These are phyloP conservation scores for Gorsachius magnificus DNA, from an alignment of 2,797 vertebrate species.

Conservation along the genomic window DNA sequence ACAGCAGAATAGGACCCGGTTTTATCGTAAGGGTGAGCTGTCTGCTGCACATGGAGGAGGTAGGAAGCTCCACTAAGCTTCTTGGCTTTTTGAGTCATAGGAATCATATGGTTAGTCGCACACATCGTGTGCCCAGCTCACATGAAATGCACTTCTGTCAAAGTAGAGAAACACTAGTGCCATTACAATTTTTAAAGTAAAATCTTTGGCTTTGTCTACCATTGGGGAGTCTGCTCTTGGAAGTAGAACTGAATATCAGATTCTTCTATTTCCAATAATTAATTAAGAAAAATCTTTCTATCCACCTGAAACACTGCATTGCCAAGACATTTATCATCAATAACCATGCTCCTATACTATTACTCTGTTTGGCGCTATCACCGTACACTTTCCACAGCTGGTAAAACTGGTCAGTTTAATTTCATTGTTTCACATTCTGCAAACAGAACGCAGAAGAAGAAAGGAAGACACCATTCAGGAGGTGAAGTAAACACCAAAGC, in stretches of 20 bases:
- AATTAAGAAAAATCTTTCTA: neutral
- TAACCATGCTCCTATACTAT: neutral
- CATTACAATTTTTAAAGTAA: neutral
- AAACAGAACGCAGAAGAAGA: neutral
- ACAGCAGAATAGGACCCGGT: neutral
- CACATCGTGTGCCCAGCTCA: neutral
- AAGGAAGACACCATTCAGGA: neutral
- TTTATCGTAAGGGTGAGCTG: fast-evolving
- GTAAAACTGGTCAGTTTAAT: neutral
- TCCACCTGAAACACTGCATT: neutral
- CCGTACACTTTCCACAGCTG: neutral
- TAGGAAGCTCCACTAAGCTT: neutral
- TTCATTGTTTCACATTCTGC: neutral
- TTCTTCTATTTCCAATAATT: neutral
- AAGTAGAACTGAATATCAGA: neutral
- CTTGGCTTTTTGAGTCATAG: neutral
- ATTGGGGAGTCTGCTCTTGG: neutral
- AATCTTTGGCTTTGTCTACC: neutral
- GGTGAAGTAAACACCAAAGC: neutral
- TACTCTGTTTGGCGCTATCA: neutral
- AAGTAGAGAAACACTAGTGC: neutral
- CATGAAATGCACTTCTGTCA: neutral
- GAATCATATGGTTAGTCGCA: neutral
- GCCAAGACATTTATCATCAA: neutral
- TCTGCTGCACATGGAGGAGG: neutral